Percentiles rank a stretch among this genome's conserved stretches.
These are phyloP conservation scores for Odontothrips loti DNA, from an alignment of 2,888 invertebrate species.

Conservation along the genomic window DNA sequence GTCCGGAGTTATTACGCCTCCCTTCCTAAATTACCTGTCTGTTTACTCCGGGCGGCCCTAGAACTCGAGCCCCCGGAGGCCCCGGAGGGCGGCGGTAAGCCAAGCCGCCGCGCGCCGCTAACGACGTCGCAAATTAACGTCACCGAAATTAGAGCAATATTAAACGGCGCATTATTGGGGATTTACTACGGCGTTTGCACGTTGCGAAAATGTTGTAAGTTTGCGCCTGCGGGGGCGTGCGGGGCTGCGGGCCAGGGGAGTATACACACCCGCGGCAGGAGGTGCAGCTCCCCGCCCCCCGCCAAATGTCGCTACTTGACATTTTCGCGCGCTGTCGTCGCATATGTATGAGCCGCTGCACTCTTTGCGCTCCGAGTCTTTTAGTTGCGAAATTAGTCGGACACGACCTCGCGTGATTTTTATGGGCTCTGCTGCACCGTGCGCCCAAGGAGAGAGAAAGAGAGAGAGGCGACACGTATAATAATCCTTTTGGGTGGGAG, in stretches of 20 bases:
- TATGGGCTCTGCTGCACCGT: too few relatives aligned
- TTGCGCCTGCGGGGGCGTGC: not conserved
- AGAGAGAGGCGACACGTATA: too few relatives aligned
- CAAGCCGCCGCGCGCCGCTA: not conserved
- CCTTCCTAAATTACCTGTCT: not conserved
- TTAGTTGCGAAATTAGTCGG: not conserved
- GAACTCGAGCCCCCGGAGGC: not conserved
- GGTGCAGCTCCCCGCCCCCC: not conserved
- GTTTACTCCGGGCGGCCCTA: not conserved
- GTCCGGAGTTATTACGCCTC: not conserved
- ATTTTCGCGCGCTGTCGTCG: not conserved
- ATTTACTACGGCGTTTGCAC: not conserved
- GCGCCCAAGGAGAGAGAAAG: too few relatives aligned
- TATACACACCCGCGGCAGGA: too few relatives aligned
- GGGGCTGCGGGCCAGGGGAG: not conserved
- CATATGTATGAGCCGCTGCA: not conserved
- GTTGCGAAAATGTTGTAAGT: too few relatives aligned
- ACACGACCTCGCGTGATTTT: not conserved
- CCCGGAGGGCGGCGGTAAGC: not conserved
- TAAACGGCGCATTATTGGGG: not conserved
- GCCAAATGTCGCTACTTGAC: slow-evolving; percentile 3
- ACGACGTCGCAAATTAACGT: not conserved
- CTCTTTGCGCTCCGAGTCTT: not conserved
- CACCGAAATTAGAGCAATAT: not conserved
- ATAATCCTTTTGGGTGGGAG: too few relatives aligned